Percentiles rank a stretch among this genome's conserved stretches.
These are phyloP conservation scores for Aspidapion aeneum DNA, from an alignment of 2,888 invertebrate genomes.

Conservation along the genomic window DNA sequence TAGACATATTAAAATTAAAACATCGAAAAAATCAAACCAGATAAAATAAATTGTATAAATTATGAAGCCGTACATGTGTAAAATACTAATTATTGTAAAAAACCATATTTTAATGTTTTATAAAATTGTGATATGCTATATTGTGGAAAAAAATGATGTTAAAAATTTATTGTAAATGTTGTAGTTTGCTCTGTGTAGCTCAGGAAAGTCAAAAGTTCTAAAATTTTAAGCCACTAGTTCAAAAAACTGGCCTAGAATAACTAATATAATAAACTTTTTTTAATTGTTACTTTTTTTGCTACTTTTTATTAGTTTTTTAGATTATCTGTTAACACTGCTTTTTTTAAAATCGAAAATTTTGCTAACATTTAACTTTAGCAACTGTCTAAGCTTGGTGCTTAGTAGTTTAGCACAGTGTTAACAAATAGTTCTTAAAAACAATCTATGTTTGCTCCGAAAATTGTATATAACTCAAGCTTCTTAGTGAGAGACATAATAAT, in stretches of 20 bases:
- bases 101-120: constrained; percentile 15
- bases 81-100: neutral
- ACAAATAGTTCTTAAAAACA: too few species aligned
- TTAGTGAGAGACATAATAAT: neutral
- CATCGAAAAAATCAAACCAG: constrained; percentile 13
- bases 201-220: neutral
- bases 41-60: too few species aligned
- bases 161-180: neutral
- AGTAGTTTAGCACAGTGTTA: too few species aligned
- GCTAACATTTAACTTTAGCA: too few species aligned
- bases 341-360: too few species aligned
- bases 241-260: neutral
- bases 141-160: constrained; percentile 8
- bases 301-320: too few species aligned
- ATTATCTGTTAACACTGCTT: too few species aligned
- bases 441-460: neutral
- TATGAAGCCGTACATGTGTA: constrained; percentile 22
- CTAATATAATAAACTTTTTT: too few species aligned
- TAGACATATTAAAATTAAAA: constrained; percentile 17
- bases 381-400: too few species aligned
- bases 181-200: neutral
- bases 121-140: constrained; percentile 25
- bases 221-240: neutral
- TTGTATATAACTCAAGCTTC: constrained; percentile 1
- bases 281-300: too few species aligned